phyloP scores from a whole-genome alignment of 2,888 invertebrate genomes.

The Ormia ochracea region DNA sequence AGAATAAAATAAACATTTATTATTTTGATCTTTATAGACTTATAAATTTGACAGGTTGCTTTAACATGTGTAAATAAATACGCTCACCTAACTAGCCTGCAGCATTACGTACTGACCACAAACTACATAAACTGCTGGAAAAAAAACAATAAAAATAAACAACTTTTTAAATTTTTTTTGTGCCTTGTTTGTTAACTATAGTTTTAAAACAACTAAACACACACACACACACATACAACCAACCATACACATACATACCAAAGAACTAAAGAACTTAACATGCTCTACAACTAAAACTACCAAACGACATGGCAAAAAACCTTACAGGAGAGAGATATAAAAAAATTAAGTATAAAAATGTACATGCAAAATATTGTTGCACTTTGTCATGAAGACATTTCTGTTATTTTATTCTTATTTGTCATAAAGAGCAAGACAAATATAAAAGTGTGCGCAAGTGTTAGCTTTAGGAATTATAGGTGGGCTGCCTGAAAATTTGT shows the following conservation, averaged over 20 bases:
- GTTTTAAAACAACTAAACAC: not conserved
- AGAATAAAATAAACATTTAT: constrained; percentile 53
- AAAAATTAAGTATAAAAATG: not conserved
- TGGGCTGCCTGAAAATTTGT: not conserved
- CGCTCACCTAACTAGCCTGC: constrained; percentile 40
- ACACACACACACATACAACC: not conserved
- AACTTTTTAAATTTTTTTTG: no score
- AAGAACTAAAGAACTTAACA: constrained; percentile 16
- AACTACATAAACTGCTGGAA: constrained; percentile 1
- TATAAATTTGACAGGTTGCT: constrained; percentile 60
- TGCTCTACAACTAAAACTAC: constrained; percentile 27
- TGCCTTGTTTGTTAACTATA: no score
- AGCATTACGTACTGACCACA: constrained; percentile 11
- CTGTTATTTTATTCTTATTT: constrained; percentile 16
- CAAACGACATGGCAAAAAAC: not conserved
- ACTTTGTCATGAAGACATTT: constrained; percentile 54
- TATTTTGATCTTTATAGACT: constrained; percentile 60
- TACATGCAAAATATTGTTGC: constrained; percentile 49
- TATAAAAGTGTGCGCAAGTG: not conserved
- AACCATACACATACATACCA: not conserved
- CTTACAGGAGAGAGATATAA: not conserved
- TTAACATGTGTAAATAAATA: constrained; percentile 57
- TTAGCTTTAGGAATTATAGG: not conserved
- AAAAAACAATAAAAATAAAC: constrained; percentile 6
- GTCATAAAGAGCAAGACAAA: not conserved